Percentiles rank a stretch among this genome's conserved stretches.
Evolutionary conservation across 2,888 invertebrate genomes (phyloP).

Genomic region (Ochropleura leucogaster): DNA sequence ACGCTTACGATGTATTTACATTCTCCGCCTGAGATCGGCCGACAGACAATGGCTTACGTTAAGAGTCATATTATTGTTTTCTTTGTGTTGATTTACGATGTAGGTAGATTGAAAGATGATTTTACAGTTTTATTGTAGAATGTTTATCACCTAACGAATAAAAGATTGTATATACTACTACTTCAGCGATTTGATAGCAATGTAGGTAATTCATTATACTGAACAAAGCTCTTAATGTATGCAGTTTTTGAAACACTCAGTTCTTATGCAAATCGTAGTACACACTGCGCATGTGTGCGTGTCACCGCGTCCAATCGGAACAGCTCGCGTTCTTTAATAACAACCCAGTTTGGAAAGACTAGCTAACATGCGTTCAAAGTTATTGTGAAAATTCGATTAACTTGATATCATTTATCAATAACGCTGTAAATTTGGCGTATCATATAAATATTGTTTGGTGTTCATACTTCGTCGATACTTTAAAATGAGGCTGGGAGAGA

Average conservation of each 20-base stretch:
- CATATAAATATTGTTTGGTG: not conserved
- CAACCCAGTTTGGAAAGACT: not conserved
- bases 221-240: not conserved
- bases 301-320: constrained; percentile 30
- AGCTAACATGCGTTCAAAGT: not conserved
- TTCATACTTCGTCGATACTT: too few relatives aligned
- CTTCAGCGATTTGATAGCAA: not conserved
- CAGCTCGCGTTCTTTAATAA: constrained; percentile 8
- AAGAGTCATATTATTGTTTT: not conserved
- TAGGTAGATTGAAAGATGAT: constrained; percentile 10
- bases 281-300: constrained; percentile 16
- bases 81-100: not conserved
- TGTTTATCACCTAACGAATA: not conserved
- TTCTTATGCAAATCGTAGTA: constrained; percentile 19
- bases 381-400: constrained; percentile 20
- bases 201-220: not conserved
- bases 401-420: constrained; percentile 9
- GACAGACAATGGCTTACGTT: constrained; percentile 30
- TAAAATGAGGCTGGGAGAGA: not conserved
- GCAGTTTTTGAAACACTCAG: constrained; percentile 15
- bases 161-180: not conserved
- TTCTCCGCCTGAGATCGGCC: constrained; percentile 1
- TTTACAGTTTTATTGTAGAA: constrained; percentile 7
- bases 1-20: constrained; percentile 5
- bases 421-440: not conserved